Evolutionary conservation across 2,888 invertebrate species (phyloP), one percentile per base, ranked within the genome.

Genomic region (Timema podura): DNA sequence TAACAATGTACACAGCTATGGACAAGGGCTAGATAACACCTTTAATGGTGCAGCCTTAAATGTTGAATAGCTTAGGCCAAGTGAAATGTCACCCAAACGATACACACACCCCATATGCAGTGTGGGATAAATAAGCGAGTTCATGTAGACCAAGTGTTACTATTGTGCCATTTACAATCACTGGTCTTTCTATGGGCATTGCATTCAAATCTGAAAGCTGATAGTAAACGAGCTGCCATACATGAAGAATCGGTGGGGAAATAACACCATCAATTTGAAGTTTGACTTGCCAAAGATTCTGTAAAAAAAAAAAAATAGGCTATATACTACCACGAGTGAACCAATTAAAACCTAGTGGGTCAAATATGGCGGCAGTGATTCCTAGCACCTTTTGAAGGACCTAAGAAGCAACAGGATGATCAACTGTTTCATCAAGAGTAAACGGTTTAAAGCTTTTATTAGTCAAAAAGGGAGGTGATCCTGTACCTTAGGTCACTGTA

Each of bases 1-100:
- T 11, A 78, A 65, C 5, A 76, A 77, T n/a, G 72, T 76, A 57
- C 76, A 76, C 0, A 79, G 71, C 68, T 79, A 78, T 10, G 78
- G 67, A 11, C 75, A 47, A 10, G 79, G 78, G 45, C 79, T 59
- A 3, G 77, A 72, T 6, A 76, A 66, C 46, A 67, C 72, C 64
- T 76, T 76, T 73, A 44, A 8, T n/a, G 76, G 76, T 3, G 76
- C 74, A 7, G 76, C 76, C 57, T 71, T 65, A 8, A 76, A 57
- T 15, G 64, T 30, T 46, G 11, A n/a, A 45, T n/a, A n/a, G n/a
- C n/a, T n/a, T n/a, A n/a, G n/a, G n/a, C n/a, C n/a, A n/a, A n/a
- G n/a, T n/a, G n/a, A n/a, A n/a, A 45, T 15, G 6, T 65, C 10
- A 45, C 65, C 65, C 16, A 48, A 13, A 76, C 76, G 5, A 76